phyloP scores from a whole-genome alignment of 1,140 invertebrate genomes.

The Drosophila sechellia region DNA sequence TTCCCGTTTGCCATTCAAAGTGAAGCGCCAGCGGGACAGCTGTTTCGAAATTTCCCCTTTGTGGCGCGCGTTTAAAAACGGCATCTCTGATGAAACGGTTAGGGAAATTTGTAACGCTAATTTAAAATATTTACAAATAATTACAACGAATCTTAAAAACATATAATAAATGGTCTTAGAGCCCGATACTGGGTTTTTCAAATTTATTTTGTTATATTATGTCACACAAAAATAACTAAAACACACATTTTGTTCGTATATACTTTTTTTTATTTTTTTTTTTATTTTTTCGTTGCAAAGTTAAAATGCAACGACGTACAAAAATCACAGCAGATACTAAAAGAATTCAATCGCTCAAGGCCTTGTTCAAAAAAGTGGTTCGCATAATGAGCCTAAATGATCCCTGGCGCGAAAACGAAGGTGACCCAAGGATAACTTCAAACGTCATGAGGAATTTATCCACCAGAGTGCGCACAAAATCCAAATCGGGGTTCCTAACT shows the following conservation, averaged over 20 bases:
- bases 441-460: slow-evolving; percentile 14
- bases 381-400: slow-evolving; percentile 45
- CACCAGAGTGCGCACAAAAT: slow-evolving; percentile 12
- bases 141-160: too few species aligned
- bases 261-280: neutral
- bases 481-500: slow-evolving; percentile 38
- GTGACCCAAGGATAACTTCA: neutral
- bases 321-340: slow-evolving; percentile 5
- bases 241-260: slow-evolving; percentile 5
- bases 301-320: slow-evolving; percentile 29
- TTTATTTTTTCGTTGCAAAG: neutral
- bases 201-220: slow-evolving; percentile 5
- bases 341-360: slow-evolving; percentile 14
- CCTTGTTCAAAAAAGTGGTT: slow-evolving; percentile 47
- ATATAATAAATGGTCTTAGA: neutral
- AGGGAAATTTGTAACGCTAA: neutral
- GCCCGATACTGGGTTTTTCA: slow-evolving; percentile 1
- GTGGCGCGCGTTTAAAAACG: slow-evolving; percentile 14
- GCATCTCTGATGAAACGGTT: neutral
- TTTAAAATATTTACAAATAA: slow-evolving; percentile 80
- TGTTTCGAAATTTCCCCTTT: slow-evolving; percentile 1
- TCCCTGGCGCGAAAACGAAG: slow-evolving; percentile 32
- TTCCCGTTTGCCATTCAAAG: slow-evolving; percentile 25
- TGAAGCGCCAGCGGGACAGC: neutral
- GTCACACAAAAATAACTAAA: neutral